Evolutionary conservation across 2,113 vertebrate genomes (phyloP), one percentile per base, ranked within the genome.

Genomic region (Rhipidura dahli): DNA sequence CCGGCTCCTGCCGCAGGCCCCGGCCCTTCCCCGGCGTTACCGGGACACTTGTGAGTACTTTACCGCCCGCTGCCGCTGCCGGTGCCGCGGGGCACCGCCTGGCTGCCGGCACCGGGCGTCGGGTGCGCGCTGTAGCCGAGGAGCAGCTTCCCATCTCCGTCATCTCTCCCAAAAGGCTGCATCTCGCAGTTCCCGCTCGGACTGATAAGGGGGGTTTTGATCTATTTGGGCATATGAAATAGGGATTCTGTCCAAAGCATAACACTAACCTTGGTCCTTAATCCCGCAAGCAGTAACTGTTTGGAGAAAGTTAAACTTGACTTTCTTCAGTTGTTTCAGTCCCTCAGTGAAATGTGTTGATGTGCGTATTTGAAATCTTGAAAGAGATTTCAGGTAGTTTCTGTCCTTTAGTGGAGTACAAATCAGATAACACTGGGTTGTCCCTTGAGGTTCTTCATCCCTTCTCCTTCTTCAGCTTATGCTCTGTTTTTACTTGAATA

Each of bases 401-500:
- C n/a, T 82, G 42, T 79, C 4, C 2, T 69, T 82, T 57, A 90
- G 75, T 16, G 47, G 71, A 86, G 19, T n/a, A n/a, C 78, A 45
- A 71, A 85, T 35, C 59, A 66, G 45, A 17, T 72, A 31, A 49
- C 31, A 8, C 17, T n/a, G 56, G 76, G 28, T 24, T 81, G 39
- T 42, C 28, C 35, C 31, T 37, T 70, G 39, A 94, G 45, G 37
- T 78, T 89, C 47, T 80, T 85, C 56, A 86, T 80, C 51, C 22
- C 50, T 72, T 80, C 54, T 33, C 61, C 56, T 65, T 84, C 44
- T 59, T 60, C 83, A 69, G 9, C 59, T 90, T 83, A 82, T 90
- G 30, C 39, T 94, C 61, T 64, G 40, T 71, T 76, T 94, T 93
- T 90, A 96, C 96, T 97, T 97, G 92, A 95, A 96, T 78, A 47